Conservation (phyloP, 2,797 vertebrate species). For the Pangasius macronema region DNA sequence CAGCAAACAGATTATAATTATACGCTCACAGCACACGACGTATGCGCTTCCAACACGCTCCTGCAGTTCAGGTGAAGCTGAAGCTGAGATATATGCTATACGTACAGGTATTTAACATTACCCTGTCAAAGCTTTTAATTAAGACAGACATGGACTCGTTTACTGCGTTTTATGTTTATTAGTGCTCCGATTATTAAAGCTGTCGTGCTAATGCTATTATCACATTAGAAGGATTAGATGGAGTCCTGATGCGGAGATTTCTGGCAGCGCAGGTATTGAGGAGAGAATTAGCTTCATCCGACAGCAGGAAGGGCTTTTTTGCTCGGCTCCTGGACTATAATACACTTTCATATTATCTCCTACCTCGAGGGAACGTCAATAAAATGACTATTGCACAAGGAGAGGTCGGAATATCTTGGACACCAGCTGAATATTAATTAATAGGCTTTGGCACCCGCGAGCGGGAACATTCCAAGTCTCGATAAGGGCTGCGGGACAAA, state of each 20-base stretch:
- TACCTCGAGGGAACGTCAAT: constrained; percentile 21
- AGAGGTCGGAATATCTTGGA: constrained; percentile 44
- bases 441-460: not conserved
- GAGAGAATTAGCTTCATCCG: constrained; percentile 11
- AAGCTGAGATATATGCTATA: not conserved
- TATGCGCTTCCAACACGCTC: no score
- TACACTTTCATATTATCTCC: constrained; percentile 25
- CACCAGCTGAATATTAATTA: constrained; percentile 43
- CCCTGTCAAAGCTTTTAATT: not conserved
- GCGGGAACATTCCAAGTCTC: not conserved
- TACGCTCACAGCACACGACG: no score
- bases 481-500: not conserved
- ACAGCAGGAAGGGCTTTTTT: not conserved
- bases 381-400: constrained; percentile 30
- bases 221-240: not conserved
- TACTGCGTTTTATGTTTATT: not conserved
- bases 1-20: not conserved
- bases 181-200: not conserved
- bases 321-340: not conserved
- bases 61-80: no score
- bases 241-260: constrained; percentile 11
- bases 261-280: constrained; percentile 2
- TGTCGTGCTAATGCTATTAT: constrained; percentile 2
- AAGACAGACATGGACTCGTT: not conserved
- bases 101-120: not conserved